These are phyloP conservation scores for Bradypus variegatus DNA, from an alignment of 2,797 vertebrate species.

Conservation along the genomic window DNA sequence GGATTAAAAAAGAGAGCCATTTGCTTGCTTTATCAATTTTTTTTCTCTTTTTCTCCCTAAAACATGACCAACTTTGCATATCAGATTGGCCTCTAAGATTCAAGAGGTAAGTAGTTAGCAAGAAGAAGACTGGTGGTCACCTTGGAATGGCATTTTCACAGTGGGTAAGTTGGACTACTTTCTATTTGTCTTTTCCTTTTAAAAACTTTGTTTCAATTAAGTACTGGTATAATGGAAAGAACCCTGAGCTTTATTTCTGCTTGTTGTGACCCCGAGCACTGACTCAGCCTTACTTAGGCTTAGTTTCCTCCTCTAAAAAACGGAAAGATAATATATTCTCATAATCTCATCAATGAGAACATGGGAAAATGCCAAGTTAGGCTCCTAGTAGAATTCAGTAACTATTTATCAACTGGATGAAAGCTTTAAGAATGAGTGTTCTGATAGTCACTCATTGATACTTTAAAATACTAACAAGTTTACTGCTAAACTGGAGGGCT, in stretches of 20 bases:
- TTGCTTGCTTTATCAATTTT: neutral
- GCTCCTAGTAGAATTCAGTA: neutral
- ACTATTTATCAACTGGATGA: neutral
- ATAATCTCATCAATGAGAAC: neutral
- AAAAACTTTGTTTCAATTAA: conserved; percentile 8
- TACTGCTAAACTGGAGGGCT: neutral
- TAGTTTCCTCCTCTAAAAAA: conserved; percentile 12
- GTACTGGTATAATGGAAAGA: neutral
- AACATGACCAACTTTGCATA: neutral
- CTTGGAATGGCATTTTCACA: neutral
- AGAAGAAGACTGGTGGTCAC: neutral
- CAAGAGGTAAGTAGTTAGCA: neutral
- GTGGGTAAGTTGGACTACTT: neutral
- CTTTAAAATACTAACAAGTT: neutral
- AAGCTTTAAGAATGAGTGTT: neutral
- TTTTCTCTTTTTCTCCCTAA: neutral
- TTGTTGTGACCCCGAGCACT: neutral
- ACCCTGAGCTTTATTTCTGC: neutral
- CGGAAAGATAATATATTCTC: neutral
- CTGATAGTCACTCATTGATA: neutral
- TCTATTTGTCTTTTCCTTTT: neutral
- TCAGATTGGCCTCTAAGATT: neutral
- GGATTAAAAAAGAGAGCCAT: neutral
- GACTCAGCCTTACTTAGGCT: neutral
- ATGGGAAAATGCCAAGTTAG: neutral